These are phyloP conservation scores for Edolisoma coerulescens DNA, from an alignment of 2,113 vertebrate species.

Conservation along the genomic window DNA sequence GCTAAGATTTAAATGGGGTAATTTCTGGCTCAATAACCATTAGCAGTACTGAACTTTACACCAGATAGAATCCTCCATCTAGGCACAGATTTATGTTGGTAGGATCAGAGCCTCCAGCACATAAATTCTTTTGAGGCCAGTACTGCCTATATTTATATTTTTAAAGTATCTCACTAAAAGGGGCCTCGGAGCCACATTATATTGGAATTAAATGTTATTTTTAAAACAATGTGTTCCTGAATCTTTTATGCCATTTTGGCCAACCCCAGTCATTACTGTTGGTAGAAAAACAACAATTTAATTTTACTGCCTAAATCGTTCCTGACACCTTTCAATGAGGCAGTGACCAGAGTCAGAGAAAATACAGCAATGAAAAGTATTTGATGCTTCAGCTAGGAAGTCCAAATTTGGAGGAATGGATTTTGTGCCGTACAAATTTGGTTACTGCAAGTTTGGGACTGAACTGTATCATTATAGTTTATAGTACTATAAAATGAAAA, in stretches of 20 bases:
- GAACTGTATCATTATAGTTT: slow-evolving; percentile 41
- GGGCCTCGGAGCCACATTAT: not conserved
- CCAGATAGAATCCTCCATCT: not conserved
- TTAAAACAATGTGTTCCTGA: slow-evolving; percentile 5
- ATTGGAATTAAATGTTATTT: slow-evolving; percentile 5
- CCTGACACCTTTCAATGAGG: not conserved
- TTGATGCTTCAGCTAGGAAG: not conserved
- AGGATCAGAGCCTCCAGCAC: not conserved
- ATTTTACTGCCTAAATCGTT: not conserved
- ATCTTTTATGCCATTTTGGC: not conserved
- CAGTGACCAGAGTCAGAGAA: not conserved
- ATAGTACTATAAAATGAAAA: slow-evolving; percentile 36
- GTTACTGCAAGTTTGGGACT: slow-evolving; percentile 40
- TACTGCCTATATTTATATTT: not conserved
- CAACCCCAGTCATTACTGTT: not conserved
- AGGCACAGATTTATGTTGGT: not conserved
- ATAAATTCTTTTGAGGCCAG: not conserved
- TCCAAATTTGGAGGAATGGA: not conserved
- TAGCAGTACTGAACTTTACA: slow-evolving; percentile 3
- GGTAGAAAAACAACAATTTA: not conserved
- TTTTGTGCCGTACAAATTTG: not conserved
- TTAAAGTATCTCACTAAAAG: not conserved
- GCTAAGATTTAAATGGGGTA: not conserved
- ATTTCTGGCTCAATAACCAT: slow-evolving; percentile 18
- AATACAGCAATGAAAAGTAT: not conserved